Evolutionary conservation across 2,797 vertebrate species (phyloP), one percentile per base, ranked within the genome.

Genomic region (Thunnus albacares): DNA sequence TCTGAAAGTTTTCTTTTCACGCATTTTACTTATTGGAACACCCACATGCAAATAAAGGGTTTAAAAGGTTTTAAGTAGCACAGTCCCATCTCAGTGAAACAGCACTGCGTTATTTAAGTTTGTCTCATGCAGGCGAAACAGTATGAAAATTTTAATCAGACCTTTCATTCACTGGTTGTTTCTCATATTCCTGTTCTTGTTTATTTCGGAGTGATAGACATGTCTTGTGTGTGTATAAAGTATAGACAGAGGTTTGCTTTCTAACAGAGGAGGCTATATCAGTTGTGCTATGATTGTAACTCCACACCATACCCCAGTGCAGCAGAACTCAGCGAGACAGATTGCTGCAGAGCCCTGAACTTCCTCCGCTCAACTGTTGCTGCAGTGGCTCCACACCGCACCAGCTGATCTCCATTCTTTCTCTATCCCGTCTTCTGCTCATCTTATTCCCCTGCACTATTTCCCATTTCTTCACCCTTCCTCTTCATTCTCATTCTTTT

Each of bases 271-370:
- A 20, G 1, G 9, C 49, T 30, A 71, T 26, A 53, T 80, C 55
- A 41, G 45, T 14, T 60, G 75, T 53, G 18, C 20, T 43, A 41
- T 64, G 78, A 90, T 90, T 91, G 81, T 88, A 82, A 88, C 87
- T 80, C 91, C 71, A 65, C 89, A 91, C 89, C 90, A 88, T 79
- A 79, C 83, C 90, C 82, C 92, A 86, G 84, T 92, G 90, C 91
- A 89, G 90, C 87, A 88, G n/a, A 76, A 75, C 64, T 47, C 77
- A 53, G 79, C n/a, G 65, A 91, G 85, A 86, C 84, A 76, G 83
- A 87, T 84, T 90, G 83, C 90, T 88, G 91, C 91, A 88, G 90
- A 92, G 75, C 64, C 13, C 24, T 13, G 28, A 85, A 84, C 68
- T 82, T 89, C 38, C 84, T 79, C 59, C 11, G 73, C 84, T 89